phyloP scores from a whole-genome alignment of 2,797 vertebrate genomes.

The Decapterus maruadsi region DNA sequence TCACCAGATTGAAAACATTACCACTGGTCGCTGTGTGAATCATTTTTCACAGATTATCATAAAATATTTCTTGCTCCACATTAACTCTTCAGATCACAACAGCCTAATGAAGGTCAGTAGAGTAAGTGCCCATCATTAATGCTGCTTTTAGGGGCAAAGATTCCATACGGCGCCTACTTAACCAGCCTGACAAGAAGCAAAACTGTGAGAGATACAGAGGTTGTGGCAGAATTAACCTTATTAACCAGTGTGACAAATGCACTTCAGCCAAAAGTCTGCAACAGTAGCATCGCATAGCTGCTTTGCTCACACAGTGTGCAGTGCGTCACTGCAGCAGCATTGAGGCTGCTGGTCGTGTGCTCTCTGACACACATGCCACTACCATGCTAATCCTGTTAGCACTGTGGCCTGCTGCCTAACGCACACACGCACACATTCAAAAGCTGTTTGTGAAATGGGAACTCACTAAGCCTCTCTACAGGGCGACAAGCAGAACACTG shows the following conservation, averaged over 20 bases:
- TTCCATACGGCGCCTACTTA: conserved; percentile 30
- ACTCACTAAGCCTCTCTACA: conserved; percentile 17
- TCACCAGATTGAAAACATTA: neutral
- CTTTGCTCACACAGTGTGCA: neutral
- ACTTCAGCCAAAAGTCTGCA: conserved; percentile 15
- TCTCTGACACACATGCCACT: conserved; percentile 54
- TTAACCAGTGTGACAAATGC: conserved; percentile 47
- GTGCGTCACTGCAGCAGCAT: neutral
- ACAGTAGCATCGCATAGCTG: neutral
- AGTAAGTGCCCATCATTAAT: neutral
- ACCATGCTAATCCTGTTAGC: conserved; percentile 73
- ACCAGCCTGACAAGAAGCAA: conserved; percentile 31
- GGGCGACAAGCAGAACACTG: conserved; percentile 1
- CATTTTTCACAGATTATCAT: neutral
- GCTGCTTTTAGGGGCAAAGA: conserved; percentile 3
- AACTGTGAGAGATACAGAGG: conserved; percentile 24
- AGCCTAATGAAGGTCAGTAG: conserved; percentile 24
- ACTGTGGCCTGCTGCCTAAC: conserved; percentile 38
- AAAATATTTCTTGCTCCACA: neutral
- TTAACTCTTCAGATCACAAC: conserved; percentile 9
- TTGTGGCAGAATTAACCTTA: conserved; percentile 45
- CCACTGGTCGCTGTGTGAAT: neutral
- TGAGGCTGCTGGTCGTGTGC: conserved; percentile 38
- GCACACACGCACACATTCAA: conserved; percentile 1
- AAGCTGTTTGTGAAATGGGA: conserved; percentile 14